Conservation (phyloP, 2,797 vertebrate genomes). For the Neosilurus hyrtlii region DNA sequence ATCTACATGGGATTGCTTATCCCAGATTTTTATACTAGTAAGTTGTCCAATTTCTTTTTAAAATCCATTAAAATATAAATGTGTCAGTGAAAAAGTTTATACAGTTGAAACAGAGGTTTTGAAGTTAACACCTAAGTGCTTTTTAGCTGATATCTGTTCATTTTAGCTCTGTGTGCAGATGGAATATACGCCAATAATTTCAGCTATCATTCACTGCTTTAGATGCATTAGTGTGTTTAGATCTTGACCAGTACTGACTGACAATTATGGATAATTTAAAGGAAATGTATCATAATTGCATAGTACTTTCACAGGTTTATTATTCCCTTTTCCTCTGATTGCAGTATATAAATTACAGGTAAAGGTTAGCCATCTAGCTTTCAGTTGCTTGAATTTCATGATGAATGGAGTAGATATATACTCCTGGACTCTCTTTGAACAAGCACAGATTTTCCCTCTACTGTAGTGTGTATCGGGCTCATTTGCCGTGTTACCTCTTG, state of each 20-base stretch:
- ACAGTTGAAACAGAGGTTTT: neutral
- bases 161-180: neutral
- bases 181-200: conserved; percentile 13
- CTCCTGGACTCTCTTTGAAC: conserved; percentile 5
- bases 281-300: conserved; percentile 53
- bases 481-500: neutral
- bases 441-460: neutral
- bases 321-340: conserved; percentile 50
- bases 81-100: neutral
- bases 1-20: neutral
- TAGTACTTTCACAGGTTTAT: conserved; percentile 49
- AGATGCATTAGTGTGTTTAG: conserved; percentile 35
- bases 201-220: too few relatives aligned
- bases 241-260: conserved; percentile 30
- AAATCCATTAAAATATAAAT: neutral
- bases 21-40: neutral
- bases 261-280: conserved; percentile 55
- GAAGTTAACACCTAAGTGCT: neutral
- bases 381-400: neutral
- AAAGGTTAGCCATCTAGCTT: conserved; percentile 33
- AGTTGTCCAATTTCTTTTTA: neutral
- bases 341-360: conserved; percentile 52
- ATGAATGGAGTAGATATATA: neutral
- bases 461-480: neutral
- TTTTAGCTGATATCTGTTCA: neutral